A percentile compares a stretch with the other conserved stretches of the same genome.
phyloP scores from a whole-genome alignment of 1,140 invertebrate genomes.

The Hypothenemus hampei region DNA sequence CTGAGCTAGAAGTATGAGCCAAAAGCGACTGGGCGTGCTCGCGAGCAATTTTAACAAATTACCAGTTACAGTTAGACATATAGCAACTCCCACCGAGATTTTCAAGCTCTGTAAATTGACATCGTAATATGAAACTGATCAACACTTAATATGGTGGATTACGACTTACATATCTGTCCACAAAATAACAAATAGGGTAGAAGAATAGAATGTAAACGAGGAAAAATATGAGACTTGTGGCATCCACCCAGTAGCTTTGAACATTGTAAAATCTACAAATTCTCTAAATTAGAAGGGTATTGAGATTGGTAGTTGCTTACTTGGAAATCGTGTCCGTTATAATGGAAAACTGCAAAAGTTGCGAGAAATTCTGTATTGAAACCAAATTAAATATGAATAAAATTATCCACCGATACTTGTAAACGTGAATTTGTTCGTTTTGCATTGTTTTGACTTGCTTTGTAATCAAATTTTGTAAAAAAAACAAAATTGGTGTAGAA shows the following conservation, averaged over 20 bases:
- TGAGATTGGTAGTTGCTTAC: conserved; percentile 21
- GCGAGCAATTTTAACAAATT: conserved; percentile 59
- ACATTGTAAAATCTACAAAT: conserved; percentile 37
- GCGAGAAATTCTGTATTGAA: conserved; percentile 31
- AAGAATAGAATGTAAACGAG: conserved; percentile 33
- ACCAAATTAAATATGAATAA: conserved; percentile 31
- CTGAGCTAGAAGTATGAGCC: conserved; percentile 63
- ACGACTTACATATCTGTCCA: conserved; percentile 36
- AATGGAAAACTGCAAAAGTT: conserved; percentile 36
- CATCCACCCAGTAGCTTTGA: conserved; percentile 23
- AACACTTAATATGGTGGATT: background rate
- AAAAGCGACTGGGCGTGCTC: conserved; percentile 55
- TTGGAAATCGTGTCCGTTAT: conserved; percentile 32
- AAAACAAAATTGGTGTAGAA: no score
- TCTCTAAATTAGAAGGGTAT: background rate
- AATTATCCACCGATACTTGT: conserved; percentile 37
- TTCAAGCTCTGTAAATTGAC: conserved; percentile 42
- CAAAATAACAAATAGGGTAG: conserved; percentile 35
- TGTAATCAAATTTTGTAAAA: background rate
- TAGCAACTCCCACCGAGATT: conserved; percentile 43
- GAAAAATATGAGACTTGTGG: conserved; percentile 35
- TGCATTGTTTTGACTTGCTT: background rate
- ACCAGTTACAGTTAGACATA: conserved; percentile 56
- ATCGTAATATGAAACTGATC: background rate
- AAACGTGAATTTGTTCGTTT: conserved; percentile 16